Percentiles rank a stretch among this genome's conserved stretches.
These are phyloP conservation scores for Meganola albula DNA, from an alignment of 2,888 invertebrate species.

Conservation along the genomic window DNA sequence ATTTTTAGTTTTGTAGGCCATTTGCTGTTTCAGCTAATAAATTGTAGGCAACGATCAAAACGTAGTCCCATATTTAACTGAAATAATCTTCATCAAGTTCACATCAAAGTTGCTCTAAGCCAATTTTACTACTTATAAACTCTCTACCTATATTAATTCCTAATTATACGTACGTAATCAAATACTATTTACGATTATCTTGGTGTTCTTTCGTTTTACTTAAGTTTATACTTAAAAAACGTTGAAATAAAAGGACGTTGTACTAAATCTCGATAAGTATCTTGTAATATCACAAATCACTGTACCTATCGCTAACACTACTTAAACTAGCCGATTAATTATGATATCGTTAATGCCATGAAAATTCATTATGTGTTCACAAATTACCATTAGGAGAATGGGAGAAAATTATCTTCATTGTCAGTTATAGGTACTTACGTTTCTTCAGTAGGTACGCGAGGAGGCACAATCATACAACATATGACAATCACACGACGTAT, in stretches of 20 bases:
- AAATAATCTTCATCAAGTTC: too few species aligned
- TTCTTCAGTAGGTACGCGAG: too few species aligned
- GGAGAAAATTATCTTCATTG: too few species aligned
- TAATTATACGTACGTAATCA: slow-evolving; percentile 39
- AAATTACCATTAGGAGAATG: too few species aligned
- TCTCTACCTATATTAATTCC: slow-evolving; percentile 24
- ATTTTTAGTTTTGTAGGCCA: too few species aligned
- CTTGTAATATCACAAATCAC: slow-evolving; percentile 75
- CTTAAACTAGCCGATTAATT: slow-evolving; percentile 51
- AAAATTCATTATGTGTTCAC: slow-evolving; percentile 41
- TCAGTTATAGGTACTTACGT: too few species aligned
- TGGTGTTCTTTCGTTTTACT: slow-evolving; percentile 73
- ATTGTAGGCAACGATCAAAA: too few species aligned
- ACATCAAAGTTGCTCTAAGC: slow-evolving; percentile 13
- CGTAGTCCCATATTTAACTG: too few species aligned
- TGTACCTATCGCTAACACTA: slow-evolving; percentile 65
- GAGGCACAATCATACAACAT: slow-evolving; percentile 69
- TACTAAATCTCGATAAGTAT: slow-evolving; percentile 68
- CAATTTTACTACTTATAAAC: slow-evolving; percentile 17
- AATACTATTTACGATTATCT: slow-evolving; percentile 48
- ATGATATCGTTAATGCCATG: slow-evolving; percentile 47
- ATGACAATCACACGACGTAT: slow-evolving; percentile 45
- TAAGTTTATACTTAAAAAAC: slow-evolving; percentile 59
- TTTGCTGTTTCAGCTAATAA: too few species aligned
- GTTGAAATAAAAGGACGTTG: slow-evolving; percentile 68